Evolutionary conservation across 2,888 invertebrate genomes (phyloP).

Genomic region (Lasioglossum lativentre): DNA sequence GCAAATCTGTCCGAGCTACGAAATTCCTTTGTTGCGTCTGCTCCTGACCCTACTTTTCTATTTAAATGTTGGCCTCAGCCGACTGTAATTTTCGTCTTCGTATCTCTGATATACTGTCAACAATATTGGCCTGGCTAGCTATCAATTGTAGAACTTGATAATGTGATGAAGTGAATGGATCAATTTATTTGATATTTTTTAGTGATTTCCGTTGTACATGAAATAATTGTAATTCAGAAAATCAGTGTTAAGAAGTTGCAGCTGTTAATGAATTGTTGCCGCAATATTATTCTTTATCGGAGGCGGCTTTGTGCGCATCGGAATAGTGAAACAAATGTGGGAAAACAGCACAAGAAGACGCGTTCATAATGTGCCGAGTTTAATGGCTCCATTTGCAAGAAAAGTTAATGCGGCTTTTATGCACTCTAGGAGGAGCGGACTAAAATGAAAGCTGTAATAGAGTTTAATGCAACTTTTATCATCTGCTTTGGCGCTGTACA

Average conservation of each 20-base stretch:
- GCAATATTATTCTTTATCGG: background rate
- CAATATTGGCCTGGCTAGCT: background rate
- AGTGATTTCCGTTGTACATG: background rate
- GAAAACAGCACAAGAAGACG: background rate
- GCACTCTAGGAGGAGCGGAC: background rate
- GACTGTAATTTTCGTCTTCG: background rate
- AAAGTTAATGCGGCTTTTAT: conserved; percentile 5
- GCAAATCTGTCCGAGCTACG: background rate
- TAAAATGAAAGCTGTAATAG: conserved; percentile 7
- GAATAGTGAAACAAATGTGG: background rate
- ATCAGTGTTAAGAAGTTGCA: too few species aligned
- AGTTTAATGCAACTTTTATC: conserved; percentile 16
- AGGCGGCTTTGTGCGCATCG: background rate
- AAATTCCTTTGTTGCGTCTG: background rate
- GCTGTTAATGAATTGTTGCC: background rate
- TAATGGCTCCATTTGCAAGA: conserved; percentile 3
- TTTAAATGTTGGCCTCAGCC: background rate
- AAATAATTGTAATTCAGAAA: background rate
- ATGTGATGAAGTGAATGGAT: background rate
- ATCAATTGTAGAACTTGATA: background rate
- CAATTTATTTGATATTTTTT: background rate
- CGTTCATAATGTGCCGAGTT: background rate
- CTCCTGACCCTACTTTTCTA: background rate
- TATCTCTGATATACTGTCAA: background rate
- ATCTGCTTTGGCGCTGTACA: conserved; percentile 10